These are phyloP conservation scores for Microctonus aethiopoides DNA, from an alignment of 2,888 invertebrate genomes.

Conservation along the genomic window DNA sequence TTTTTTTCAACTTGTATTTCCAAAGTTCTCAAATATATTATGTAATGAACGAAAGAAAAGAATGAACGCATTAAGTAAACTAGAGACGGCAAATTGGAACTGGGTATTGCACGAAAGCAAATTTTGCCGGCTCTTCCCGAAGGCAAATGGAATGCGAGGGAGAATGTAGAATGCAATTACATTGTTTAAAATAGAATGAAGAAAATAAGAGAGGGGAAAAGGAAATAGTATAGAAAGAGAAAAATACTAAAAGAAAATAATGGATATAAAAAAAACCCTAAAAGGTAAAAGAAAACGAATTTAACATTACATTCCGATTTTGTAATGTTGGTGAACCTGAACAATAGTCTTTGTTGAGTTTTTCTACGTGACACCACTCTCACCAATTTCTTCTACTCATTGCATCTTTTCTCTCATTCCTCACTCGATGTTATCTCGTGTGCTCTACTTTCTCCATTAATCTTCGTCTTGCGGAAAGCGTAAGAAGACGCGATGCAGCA, in stretches of 20 bases:
- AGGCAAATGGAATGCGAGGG: slow-evolving; percentile 1
- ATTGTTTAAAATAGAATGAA: neutral
- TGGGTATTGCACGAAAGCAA: slow-evolving; percentile 1
- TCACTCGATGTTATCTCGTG: neutral
- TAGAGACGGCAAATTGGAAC: slow-evolving; percentile 1
- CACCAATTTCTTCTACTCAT: neutral
- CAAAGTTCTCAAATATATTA: slow-evolving; percentile 6
- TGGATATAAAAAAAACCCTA: neutral
- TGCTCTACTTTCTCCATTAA: slow-evolving; percentile 34
- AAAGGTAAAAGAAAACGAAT: neutral
- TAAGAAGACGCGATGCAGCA: neutral
- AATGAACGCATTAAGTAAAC: slow-evolving; percentile 7
- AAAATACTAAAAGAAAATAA: neutral
- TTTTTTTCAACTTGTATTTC: neutral
- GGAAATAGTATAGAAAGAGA: neutral
- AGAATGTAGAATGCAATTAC: slow-evolving; percentile 7
- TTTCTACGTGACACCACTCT: neutral
- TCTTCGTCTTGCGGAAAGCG: slow-evolving; percentile 27
- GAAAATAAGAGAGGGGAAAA: neutral
- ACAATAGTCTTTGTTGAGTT: slow-evolving; percentile 9
- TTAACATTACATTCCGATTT: slow-evolving; percentile 7
- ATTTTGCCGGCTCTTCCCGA: neutral
- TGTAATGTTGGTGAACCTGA: neutral
- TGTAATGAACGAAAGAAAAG: slow-evolving; percentile 11
- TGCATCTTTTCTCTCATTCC: neutral